These are phyloP conservation scores for Acanthopleura granulata DNA, from an alignment of 2,888 invertebrate genomes.

Conservation along the genomic window DNA sequence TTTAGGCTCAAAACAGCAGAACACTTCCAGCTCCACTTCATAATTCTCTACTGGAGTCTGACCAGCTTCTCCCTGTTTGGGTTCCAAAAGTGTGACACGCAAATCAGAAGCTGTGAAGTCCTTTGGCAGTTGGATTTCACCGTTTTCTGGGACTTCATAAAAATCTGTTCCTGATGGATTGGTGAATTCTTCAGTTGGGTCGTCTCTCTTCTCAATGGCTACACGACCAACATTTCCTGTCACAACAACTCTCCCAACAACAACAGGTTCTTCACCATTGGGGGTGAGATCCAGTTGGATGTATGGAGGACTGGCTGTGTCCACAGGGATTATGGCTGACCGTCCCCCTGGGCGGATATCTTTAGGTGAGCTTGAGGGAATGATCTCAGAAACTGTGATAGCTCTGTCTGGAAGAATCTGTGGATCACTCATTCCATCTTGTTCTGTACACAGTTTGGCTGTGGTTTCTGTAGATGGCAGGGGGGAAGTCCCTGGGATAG, in stretches of 20 bases:
- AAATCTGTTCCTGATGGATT: neutral
- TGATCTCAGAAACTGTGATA: constrained; percentile 2
- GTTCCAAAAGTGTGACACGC: neutral
- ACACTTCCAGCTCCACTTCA: neutral
- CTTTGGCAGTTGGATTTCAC: neutral
- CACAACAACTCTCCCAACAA: neutral
- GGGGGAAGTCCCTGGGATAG: neutral
- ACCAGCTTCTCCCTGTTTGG: neutral
- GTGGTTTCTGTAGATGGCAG: neutral
- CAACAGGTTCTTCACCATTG: neutral
- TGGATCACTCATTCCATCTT: constrained; percentile 16
- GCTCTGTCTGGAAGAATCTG: neutral
- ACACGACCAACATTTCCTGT: neutral
- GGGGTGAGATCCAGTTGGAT: neutral
- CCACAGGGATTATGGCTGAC: neutral
- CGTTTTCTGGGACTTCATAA: neutral
- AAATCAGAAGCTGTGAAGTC: neutral
- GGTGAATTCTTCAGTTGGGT: neutral
- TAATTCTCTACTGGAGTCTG: constrained; percentile 4
- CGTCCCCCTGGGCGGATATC: constrained; percentile 10
- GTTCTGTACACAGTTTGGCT: neutral
- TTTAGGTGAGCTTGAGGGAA: neutral
- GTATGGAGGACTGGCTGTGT: neutral
- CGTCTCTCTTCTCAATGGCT: neutral
- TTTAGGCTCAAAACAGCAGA: neutral